Evolutionary conservation across 2,888 invertebrate species (phyloP), one percentile per base, ranked within the genome.

Genomic region (Mimachlamys varia): DNA sequence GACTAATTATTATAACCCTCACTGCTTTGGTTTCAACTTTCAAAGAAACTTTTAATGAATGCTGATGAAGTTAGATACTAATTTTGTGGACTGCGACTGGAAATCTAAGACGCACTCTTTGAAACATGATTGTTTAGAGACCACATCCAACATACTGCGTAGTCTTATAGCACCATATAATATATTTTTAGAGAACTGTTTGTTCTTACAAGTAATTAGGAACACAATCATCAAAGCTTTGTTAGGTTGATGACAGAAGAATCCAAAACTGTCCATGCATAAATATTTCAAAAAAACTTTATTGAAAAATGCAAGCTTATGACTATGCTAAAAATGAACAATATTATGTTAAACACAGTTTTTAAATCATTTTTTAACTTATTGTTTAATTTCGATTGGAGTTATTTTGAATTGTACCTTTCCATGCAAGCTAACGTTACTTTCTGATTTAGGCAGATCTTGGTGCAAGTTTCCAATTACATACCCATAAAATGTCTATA

Each of bases 11-110:
- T 44, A 44, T 44, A 44, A 3, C 44, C 22, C 62, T 62, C 3
- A 22, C n/a, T 22, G 76, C 33, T 33, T 76, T 33, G 27, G 76
- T 33, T 76, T 76, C 76, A 33, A 33, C 33, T 58, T 58, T 76
- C 76, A 76, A 76, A 76, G 76, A 76, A 76, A 76, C 27, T 33
- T 76, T 76, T 76, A 76, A 76, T 76, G 76, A 76, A 76, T 33
- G 33, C 27, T 76, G 76, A 76, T 76, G 33, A 33, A 7, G 13
- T 76, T 33, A 76, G 76, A 76, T 76, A 33, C 10, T 76, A 5
- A 15, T 27, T 76, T 76, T 76, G 27, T 76, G 76, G 33, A 33
- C 76, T 76, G 76, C 22, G 27, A 76, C 76, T 76, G 33, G 22
- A 76, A 76, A 76, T 76, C 76, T 76, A 10, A 76, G 76, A 27